Base-by-base conservation (phyloP, 2,888 invertebrate species). In the Prosapia bicincta region DNA sequence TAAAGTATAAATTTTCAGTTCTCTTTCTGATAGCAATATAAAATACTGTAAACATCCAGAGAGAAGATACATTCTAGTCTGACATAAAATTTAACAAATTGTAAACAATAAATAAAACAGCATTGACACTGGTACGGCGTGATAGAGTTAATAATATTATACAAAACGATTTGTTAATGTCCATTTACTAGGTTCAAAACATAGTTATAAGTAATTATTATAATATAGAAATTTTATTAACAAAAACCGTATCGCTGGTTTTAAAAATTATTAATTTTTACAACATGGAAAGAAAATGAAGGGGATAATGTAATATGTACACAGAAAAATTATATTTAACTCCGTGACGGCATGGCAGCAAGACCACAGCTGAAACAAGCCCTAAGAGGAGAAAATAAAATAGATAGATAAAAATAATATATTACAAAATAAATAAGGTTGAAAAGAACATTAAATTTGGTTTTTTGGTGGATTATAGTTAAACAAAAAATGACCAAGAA, bases 271-370 rank as follows among this genome's bases (percentile, higher is more conserved):
- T 38, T 20, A 54, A 6, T 54, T 54, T 54, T 54, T 54, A 54
- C 38, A 38, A 38, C 54, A 54, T 54, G 54, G 54, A 54, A 54
- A 54, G 54, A 54, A 54, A 54, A 69, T 73, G 69, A 74, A 69
- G 74, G 69, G 69, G 69, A 74, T 54, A 69, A 65, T 54, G 69
- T 74, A 74, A 69, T 74, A 74, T 74, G 65, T 74, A 74, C 74
- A 74, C 69, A 74, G 69, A 74, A 74, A 74, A 74, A 69, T 74
- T 69, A 74, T 69, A 69, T 74, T 74, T 74, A 74, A 69, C 65
- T 74, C 54, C n/a, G 13, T 54, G n/a, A n/a, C n/a, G n/a, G n/a
- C 15, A 38, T 38, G 54, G 54, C 20, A 54, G 54, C 54, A 20
- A 54, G 1, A 54, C 54, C 54, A 54, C 20, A 9, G 20, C 20